These are phyloP conservation scores for Lutjanus argentimaculatus DNA, from an alignment of 2,797 vertebrate species.

Conservation along the genomic window DNA sequence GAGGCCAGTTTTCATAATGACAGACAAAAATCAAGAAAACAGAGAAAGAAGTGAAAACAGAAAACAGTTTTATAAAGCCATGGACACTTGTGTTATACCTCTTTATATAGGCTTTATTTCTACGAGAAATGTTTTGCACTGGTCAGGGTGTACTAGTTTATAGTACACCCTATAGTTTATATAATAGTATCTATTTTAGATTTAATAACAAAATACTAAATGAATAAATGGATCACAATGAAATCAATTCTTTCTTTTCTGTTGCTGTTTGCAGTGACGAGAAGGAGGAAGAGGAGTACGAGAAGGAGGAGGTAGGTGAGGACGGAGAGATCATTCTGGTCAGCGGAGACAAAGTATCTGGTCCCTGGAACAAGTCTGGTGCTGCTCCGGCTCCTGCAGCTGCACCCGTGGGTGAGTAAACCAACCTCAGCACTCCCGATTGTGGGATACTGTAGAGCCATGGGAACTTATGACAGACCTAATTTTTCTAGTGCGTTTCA, in stretches of 20 bases:
- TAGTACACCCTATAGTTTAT: not conserved
- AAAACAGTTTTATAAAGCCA: no score
- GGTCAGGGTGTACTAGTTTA: no score
- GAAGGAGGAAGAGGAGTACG: conserved; percentile 95
- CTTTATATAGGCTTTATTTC: no score
- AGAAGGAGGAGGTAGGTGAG: conserved; percentile 95
- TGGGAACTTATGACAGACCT: no score
- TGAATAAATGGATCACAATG: not conserved
- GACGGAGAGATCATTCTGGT: conserved; percentile 92
- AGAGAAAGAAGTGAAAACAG: no score
- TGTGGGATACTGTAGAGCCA: not conserved
- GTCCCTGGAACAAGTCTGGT: conserved; percentile 97
- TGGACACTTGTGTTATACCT: no score
- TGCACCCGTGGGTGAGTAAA: conserved; percentile 80
- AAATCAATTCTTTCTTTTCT: no score
- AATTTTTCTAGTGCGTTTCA: not conserved
- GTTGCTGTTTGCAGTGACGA: conserved; percentile 84
- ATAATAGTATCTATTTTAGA: not conserved
- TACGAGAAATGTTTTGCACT: no score
- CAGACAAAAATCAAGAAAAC: no score
- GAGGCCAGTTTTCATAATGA: no score
- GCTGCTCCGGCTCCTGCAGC: conserved; percentile 85
- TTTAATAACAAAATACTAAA: not conserved
- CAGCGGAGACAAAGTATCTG: conserved; percentile 90
- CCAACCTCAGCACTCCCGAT: not conserved